Base-by-base conservation (phyloP, 2,113 vertebrate genomes). In the Albula goreensis region DNA sequence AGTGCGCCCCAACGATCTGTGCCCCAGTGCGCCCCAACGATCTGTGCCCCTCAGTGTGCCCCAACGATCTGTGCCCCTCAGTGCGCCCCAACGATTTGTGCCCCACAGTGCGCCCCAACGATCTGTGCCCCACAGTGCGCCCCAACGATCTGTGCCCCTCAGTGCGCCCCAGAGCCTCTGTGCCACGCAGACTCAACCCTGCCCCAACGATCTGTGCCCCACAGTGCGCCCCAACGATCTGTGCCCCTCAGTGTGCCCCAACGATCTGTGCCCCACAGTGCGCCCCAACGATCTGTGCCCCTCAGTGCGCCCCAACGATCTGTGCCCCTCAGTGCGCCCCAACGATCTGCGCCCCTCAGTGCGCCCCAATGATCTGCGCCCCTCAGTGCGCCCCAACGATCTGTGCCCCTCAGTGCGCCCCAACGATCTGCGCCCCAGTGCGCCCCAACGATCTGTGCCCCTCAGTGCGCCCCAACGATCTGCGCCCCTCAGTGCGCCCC, bases 301-400 rank as follows among this genome's bases (percentile, higher is more conserved):
- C 31, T 41, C 31, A 41, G 31, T 41, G 31, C 31, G 63, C 50
- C 92, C 90, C 90, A 92, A 91, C 93, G 93, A 95, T 93, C 91
- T 89, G 87, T 91, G 92, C 5, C 17, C 60, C 31, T 41, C 31
- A 41, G 31, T 41, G 31, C 31, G 63, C 50, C 92, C 90, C 90
- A 92, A 91, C 93, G 93, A 95, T 93, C 91, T 89, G 87, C 92
- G 92, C 5, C 17, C 60, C 31, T 41, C 31, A 41, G 31, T 41
- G 31, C 31, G 31, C n/a, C n/a, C n/a, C n/a, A n/a, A n/a, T n/a
- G n/a, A n/a, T n/a, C n/a, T n/a, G n/a, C n/a, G n/a, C n/a, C n/a
- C n/a, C n/a, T n/a, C n/a, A n/a, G n/a, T n/a, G n/a, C n/a, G 63
- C 50, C 92, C 90, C 90, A 92, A 91, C 93, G 93, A 95, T 93